These are phyloP conservation scores for Oegoconia quadripuncta DNA, from an alignment of 2,888 invertebrate species.

Conservation along the genomic window DNA sequence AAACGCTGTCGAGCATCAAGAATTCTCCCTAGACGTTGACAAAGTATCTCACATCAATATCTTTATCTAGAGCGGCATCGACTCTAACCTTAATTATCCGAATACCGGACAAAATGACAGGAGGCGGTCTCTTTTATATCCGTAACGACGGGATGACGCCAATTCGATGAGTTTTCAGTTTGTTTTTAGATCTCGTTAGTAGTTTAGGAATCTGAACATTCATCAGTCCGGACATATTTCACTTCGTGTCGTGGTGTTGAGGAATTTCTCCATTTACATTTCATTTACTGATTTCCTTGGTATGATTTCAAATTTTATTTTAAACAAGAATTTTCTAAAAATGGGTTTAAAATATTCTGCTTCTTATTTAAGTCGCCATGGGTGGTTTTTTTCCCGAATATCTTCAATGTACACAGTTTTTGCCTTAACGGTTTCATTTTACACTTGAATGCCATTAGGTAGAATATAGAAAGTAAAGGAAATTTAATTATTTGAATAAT, in stretches of 20 bases:
- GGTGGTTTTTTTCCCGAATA: too few species aligned
- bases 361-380: too few species aligned
- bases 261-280: slow-evolving; percentile 62
- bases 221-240: slow-evolving; percentile 60
- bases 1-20: background rate
- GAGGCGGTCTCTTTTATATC: slow-evolving; percentile 48
- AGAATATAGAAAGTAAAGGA: too few species aligned
- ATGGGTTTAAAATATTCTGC: too few species aligned
- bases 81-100: slow-evolving; percentile 59
- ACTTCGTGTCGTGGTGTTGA: slow-evolving; percentile 52
- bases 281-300: slow-evolving; percentile 36
- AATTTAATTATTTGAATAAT: too few species aligned
- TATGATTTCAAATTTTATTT: slow-evolving; percentile 16
- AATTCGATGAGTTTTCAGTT: slow-evolving; percentile 50
- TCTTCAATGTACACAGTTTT: too few species aligned
- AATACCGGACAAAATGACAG: slow-evolving; percentile 51
- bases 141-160: slow-evolving; percentile 48
- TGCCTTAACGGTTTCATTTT: too few species aligned
- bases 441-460: too few species aligned
- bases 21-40: slow-evolving; percentile 50
- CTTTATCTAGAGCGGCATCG: slow-evolving; percentile 53
- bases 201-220: slow-evolving; percentile 56
- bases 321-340: slow-evolving; percentile 49
- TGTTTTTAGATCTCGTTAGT: slow-evolving; percentile 67
- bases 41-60: slow-evolving; percentile 61